Base-by-base conservation (phyloP, 2,888 invertebrate genomes). In the Diplolepis rosae region DNA sequence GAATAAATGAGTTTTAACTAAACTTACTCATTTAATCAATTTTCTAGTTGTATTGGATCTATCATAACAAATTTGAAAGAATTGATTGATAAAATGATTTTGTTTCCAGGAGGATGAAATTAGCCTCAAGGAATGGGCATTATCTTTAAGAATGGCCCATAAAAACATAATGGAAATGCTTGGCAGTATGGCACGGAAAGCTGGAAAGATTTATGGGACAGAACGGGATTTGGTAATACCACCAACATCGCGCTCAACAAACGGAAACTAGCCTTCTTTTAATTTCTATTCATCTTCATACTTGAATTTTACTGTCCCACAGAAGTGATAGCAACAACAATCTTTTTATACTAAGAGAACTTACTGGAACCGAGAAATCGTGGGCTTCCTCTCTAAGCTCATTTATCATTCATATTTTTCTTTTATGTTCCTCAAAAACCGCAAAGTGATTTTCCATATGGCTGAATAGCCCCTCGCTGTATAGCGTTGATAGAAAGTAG, bases 131-230 rank as follows among this genome's bases (percentile, higher is more conserved):
- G 99, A 99, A 89, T 99, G 99, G 99, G 95, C 98, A 78, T 92
- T 96, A 74, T 98, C 98, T 66, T 91, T 99, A 82, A 94, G 98
- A 78, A 95, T 96, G 28, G 98, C 99, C 39, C 98, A 98, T 91
- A 98, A 98, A 90, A 93, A 96, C 87, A 98, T 98, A 2, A 94
- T 96, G 88, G 98, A 99, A 89, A 93, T 99, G 83, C 92, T 99
- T 73, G 96, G 98, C 68, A 96, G 96, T 66, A 98, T 99, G 97
- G 98, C 98, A 76, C 95, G 95, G 89, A 99, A 99, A 90, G 99
- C 98, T 42, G 98, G 98, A 81, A 98, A 98, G 91, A 98, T 99
- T 85, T 99, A 99, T 91, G 99, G 99, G 82, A 97, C 98, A 24
- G 93, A 93, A 80, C 85, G 90, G 18, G 90, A 77, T 69, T 72